Evolutionary conservation across 1,140 invertebrate genomes (phyloP).

Genomic region (Eueides isabella): DNA sequence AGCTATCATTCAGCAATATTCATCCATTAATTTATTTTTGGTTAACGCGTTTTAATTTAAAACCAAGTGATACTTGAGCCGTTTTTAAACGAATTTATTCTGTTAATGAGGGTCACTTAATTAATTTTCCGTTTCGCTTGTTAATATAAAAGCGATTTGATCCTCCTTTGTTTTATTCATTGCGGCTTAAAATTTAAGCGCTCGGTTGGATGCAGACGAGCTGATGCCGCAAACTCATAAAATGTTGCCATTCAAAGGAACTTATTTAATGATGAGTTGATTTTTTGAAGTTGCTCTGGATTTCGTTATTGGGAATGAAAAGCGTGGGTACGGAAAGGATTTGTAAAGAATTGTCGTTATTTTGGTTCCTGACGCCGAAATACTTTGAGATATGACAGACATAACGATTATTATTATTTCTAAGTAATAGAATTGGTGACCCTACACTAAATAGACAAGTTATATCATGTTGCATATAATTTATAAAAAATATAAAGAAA

Average conservation of each 20-base stretch:
- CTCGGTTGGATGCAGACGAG: neutral
- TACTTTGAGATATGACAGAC: neutral
- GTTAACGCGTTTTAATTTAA: constrained; percentile 11
- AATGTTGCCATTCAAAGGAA: neutral
- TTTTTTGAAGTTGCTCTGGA: neutral
- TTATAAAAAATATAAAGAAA: no score
- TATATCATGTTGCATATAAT: no score
- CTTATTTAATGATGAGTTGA: neutral
- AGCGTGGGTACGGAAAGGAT: neutral
- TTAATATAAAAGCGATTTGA: constrained; percentile 18
- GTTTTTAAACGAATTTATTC: constrained; percentile 21
- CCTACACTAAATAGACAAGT: no score
- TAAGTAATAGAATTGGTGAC: no score
- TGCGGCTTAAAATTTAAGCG: constrained; percentile 1
- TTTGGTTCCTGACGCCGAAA: neutral
- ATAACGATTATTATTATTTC: no score
- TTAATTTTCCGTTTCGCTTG: constrained; percentile 27
- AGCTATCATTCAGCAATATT: constrained; percentile 20
- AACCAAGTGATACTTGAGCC: constrained; percentile 15
- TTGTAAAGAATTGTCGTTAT: neutral
- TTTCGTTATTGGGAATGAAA: neutral
- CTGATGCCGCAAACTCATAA: neutral
- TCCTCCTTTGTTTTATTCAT: constrained; percentile 20
- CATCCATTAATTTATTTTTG: constrained; percentile 1
- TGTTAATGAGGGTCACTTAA: constrained; percentile 25